phyloP scores from a whole-genome alignment of 2,113 vertebrate genomes.

The Macroglossus sobrinus region DNA sequence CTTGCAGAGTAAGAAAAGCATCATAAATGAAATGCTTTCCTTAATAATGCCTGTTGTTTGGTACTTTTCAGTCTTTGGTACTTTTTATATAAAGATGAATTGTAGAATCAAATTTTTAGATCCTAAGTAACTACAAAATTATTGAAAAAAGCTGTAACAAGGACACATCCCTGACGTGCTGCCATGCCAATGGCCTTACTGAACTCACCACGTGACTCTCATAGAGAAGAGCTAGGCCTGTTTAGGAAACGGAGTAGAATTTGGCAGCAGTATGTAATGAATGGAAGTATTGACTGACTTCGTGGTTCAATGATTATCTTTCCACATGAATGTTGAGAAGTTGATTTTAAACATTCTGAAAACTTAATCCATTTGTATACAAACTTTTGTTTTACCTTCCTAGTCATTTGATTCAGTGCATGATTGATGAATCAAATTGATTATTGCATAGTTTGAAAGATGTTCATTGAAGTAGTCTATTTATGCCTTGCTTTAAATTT shows the following conservation, averaged over 20 bases:
- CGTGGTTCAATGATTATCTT: not conserved
- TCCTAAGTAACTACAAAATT: slow-evolving; percentile 34
- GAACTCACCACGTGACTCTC: slow-evolving; percentile 14
- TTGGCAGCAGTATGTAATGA: slow-evolving; percentile 5
- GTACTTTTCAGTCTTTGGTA: slow-evolving; percentile 48
- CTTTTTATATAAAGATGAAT: slow-evolving; percentile 31
- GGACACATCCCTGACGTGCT: not conserved
- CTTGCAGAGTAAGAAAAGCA: not conserved
- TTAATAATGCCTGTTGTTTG: slow-evolving; percentile 33
- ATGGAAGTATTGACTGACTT: not conserved
- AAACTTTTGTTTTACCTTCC: slow-evolving; percentile 46
- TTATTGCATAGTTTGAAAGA: slow-evolving; percentile 52
- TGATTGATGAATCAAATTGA: slow-evolving; percentile 65
- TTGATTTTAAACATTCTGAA: slow-evolving; percentile 44
- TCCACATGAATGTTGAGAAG: slow-evolving; percentile 43
- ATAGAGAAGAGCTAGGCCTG: not conserved
- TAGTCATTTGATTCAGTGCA: slow-evolving; percentile 77
- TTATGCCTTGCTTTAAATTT: slow-evolving; percentile 31
- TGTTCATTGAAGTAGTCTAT: slow-evolving; percentile 49
- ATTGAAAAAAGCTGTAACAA: not conserved
- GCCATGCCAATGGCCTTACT: slow-evolving; percentile 47
- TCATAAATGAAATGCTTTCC: not conserved
- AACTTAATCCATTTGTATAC: slow-evolving; percentile 34
- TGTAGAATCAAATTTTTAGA: slow-evolving; percentile 54
- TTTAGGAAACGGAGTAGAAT: slow-evolving; percentile 15